These are phyloP conservation scores for Myotis planiceps DNA, from an alignment of 2,797 vertebrate genomes.

Conservation along the genomic window DNA sequence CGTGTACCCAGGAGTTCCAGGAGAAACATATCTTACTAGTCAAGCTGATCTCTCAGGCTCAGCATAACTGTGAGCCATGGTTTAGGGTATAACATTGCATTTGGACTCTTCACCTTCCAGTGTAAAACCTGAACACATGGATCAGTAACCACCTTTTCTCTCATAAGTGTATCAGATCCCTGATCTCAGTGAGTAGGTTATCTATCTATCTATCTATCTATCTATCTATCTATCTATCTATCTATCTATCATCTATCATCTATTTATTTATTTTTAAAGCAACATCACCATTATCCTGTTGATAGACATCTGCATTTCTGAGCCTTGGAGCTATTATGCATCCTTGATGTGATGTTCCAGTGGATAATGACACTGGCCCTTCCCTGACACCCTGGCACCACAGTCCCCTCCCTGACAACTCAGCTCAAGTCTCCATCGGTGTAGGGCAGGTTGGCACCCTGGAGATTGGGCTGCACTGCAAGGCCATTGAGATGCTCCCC, in stretches of 20 bases:
- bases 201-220: not conserved
- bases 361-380: not conserved
- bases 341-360: not conserved
- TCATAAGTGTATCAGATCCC: no score
- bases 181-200: not conserved
- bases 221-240: not conserved
- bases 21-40: fast-evolving
- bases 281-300: not conserved
- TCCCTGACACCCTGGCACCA: no score
- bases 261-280: not conserved
- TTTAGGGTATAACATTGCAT: fast-evolving
- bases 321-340: not conserved
- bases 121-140: not conserved
- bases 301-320: not conserved
- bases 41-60: not conserved
- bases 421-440: not conserved
- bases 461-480: not conserved
- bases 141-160: not conserved
- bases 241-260: not conserved
- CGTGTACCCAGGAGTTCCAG: fast-evolving
- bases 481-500: not conserved
- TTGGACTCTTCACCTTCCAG: not conserved
- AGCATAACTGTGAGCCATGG: not conserved
- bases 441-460: not conserved
- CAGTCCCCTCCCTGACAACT: not conserved